Evolutionary conservation across 2,888 invertebrate species (phyloP).

Genomic region (Geotrupes spiniger): DNA sequence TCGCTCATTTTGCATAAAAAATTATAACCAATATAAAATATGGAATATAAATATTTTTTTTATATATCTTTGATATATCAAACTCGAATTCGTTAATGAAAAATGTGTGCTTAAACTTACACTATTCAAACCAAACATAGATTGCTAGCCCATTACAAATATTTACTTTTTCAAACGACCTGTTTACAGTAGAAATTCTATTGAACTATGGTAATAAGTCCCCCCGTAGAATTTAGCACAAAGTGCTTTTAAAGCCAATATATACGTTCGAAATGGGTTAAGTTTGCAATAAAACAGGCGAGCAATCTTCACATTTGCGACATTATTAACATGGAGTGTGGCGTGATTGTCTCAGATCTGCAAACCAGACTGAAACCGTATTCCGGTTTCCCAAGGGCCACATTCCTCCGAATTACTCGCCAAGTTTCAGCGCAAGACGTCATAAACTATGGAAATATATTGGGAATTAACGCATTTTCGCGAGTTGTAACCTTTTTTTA

Average conservation of each 20-base stretch:
- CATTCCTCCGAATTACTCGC: slow-evolving; percentile 27
- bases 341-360: slow-evolving; percentile 26
- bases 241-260: background rate
- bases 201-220: too few species aligned
- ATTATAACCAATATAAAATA: too few species aligned
- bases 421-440: slow-evolving; percentile 24
- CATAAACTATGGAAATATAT: slow-evolving; percentile 26
- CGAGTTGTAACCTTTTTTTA: background rate
- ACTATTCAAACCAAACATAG: too few species aligned
- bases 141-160: too few species aligned
- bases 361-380: slow-evolving; percentile 25
- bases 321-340: slow-evolving; percentile 28
- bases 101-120: too few species aligned
- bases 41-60: too few species aligned
- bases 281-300: slow-evolving; percentile 25
- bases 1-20: too few species aligned
- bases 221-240: too few species aligned
- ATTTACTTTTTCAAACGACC: too few species aligned
- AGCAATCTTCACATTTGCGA: slow-evolving; percentile 29
- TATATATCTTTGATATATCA: too few species aligned
- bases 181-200: too few species aligned
- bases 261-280: slow-evolving; percentile 19
- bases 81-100: too few species aligned
- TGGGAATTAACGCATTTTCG: slow-evolving; percentile 22
- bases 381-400: slow-evolving; percentile 22